These are phyloP conservation scores for Cerastis rubricosa DNA, from an alignment of 2,888 invertebrate species.

Conservation along the genomic window DNA sequence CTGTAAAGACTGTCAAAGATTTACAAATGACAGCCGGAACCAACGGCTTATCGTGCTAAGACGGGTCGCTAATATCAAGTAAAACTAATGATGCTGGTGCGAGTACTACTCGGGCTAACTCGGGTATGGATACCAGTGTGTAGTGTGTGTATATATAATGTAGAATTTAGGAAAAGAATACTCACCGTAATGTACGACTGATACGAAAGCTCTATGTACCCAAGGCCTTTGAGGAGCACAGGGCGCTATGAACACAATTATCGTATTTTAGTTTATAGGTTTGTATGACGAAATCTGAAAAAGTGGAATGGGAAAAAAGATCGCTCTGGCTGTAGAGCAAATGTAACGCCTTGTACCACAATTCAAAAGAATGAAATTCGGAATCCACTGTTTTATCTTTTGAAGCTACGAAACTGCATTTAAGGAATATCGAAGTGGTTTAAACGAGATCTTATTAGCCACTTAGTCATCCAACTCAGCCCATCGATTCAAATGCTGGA, in stretches of 20 bases:
- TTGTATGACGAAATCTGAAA: background rate
- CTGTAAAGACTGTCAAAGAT: too few species aligned
- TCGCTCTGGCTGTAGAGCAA: background rate
- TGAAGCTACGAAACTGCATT: background rate
- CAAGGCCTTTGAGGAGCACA: conserved; percentile 72
- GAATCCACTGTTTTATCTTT: background rate
- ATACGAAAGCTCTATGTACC: conserved; percentile 74
- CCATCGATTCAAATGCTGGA: too few species aligned
- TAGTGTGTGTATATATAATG: background rate
- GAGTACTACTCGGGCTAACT: background rate
- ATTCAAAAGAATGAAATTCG: background rate
- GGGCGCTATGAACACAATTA: conserved; percentile 69
- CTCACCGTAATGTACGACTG: conserved; percentile 69
- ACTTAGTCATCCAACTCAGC: too few species aligned
- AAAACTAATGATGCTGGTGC: too few species aligned
- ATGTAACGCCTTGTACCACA: background rate
- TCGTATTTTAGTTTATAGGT: background rate
- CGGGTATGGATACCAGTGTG: background rate
- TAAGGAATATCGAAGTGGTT: too few species aligned
- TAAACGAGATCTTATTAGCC: too few species aligned
- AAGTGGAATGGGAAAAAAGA: background rate
- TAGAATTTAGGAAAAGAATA: conserved; percentile 1
- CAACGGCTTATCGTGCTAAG: too few species aligned
- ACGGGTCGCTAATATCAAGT: too few species aligned
- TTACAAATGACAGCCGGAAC: too few species aligned